Evolutionary conservation across 2,888 invertebrate species (phyloP).

Genomic region (Neoitamus cyanurus): DNA sequence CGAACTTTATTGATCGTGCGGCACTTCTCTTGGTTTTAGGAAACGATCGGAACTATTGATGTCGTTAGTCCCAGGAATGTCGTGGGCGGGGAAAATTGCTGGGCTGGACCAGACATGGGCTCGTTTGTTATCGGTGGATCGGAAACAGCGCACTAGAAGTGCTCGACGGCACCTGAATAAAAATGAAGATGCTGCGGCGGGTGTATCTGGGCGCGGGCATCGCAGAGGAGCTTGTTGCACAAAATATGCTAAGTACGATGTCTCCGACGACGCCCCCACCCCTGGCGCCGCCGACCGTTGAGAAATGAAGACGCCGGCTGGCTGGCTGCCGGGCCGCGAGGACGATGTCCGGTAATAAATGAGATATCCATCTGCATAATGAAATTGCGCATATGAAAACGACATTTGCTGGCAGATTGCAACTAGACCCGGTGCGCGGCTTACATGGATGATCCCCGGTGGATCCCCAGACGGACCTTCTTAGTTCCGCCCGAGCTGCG

Average conservation of each 20-base stretch:
- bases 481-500: neutral
- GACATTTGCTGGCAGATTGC: conserved; percentile 10
- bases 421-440: neutral
- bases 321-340: neutral
- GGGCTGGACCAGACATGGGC: neutral
- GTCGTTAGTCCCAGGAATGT: neutral
- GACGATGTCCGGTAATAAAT: neutral
- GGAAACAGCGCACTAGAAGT: neutral
- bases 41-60: neutral
- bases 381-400: neutral
- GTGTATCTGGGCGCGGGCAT: neutral
- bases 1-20: neutral
- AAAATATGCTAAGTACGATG: neutral
- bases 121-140: neutral
- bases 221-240: neutral
- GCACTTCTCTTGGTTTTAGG: neutral
- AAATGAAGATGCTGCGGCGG: neutral
- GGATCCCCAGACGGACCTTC: neutral
- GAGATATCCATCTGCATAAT: conserved; percentile 26
- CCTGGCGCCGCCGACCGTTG: neutral
- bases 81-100: neutral
- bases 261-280: neutral
- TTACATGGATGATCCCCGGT: neutral
- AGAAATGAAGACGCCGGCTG: neutral
- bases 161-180: neutral